phyloP scores from a whole-genome alignment of 2,888 invertebrate genomes.

The Taenaris catops region DNA sequence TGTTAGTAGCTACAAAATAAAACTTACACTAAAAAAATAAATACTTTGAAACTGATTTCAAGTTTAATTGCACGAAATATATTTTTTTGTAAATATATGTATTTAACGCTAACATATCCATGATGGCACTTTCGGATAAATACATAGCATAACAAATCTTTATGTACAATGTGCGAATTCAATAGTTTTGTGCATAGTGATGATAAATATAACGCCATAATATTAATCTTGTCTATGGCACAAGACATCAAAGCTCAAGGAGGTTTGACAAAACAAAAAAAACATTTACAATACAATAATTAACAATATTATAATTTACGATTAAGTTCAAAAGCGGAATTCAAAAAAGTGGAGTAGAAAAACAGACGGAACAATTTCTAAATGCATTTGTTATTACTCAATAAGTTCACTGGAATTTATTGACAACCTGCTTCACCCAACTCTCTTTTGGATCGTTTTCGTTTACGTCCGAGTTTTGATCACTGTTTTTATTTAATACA shows the following conservation, averaged over 20 bases:
- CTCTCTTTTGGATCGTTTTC: slow-evolving; percentile 71
- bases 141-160: slow-evolving; percentile 44
- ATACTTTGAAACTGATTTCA: slow-evolving; percentile 50
- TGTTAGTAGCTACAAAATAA: slow-evolving; percentile 71
- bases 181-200: slow-evolving; percentile 36
- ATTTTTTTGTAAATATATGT: slow-evolving; percentile 30
- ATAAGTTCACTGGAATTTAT: slow-evolving; percentile 82
- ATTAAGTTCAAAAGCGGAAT: slow-evolving; percentile 30
- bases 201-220: slow-evolving; percentile 32
- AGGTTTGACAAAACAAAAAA: slow-evolving; percentile 41
- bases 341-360: slow-evolving; percentile 43
- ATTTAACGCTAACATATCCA: slow-evolving; percentile 27
- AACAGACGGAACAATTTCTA: slow-evolving; percentile 32
- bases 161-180: slow-evolving; percentile 28
- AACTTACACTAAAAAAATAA: slow-evolving; percentile 57
- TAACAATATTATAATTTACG: slow-evolving; percentile 29
- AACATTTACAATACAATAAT: slow-evolving; percentile 51
- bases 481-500: slow-evolving; percentile 11
- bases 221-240: slow-evolving; percentile 60
- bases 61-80: slow-evolving; percentile 52
- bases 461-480: slow-evolving; percentile 17
- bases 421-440: slow-evolving; percentile 88
- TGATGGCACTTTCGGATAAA: slow-evolving; percentile 68
- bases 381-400: slow-evolving; percentile 43
- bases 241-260: slow-evolving; percentile 54